Percentiles rank a stretch among this genome's conserved stretches.
Evolutionary conservation across 2,113 vertebrate genomes (phyloP).

Genomic region (Hucho hucho): DNA sequence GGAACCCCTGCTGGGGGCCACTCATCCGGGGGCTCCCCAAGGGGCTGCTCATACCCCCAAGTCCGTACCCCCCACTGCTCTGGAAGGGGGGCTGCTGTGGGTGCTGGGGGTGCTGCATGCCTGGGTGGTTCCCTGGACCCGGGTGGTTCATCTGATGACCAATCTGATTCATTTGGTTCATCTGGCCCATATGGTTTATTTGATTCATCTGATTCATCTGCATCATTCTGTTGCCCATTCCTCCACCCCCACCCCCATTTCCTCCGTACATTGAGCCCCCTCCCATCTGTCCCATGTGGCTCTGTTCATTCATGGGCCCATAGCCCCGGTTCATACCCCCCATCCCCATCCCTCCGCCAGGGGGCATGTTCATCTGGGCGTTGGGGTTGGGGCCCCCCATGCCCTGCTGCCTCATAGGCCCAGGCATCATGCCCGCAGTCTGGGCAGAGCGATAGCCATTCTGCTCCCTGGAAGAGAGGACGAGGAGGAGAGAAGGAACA

Average conservation of each 20-base stretch:
- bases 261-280: slow-evolving; percentile 68
- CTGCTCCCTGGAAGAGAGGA: slow-evolving; percentile 80
- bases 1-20: slow-evolving; percentile 83
- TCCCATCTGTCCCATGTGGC: slow-evolving; percentile 73
- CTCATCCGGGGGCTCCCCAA: slow-evolving; percentile 87
- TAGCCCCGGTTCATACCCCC: slow-evolving; percentile 70
- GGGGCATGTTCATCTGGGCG: slow-evolving; percentile 79
- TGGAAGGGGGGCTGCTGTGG: slow-evolving; percentile 83
- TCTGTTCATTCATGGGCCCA: slow-evolving; percentile 68
- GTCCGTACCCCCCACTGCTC: slow-evolving; percentile 77
- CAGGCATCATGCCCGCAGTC: slow-evolving; percentile 75
- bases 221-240: slow-evolving; percentile 67
- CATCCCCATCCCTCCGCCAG: slow-evolving; percentile 69
- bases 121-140: slow-evolving; percentile 50
- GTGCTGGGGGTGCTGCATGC: slow-evolving; percentile 28
- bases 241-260: slow-evolving; percentile 36
- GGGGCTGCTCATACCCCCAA: slow-evolving; percentile 86
- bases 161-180: slow-evolving; percentile 66
- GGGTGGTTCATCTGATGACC: slow-evolving; percentile 53
- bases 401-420: slow-evolving; percentile 71
- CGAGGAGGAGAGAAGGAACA: background rate
- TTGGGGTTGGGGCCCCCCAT: slow-evolving; percentile 78
- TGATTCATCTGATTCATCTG: slow-evolving; percentile 67
- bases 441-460: slow-evolving; percentile 87
- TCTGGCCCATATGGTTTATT: slow-evolving; percentile 62